These are phyloP conservation scores for Nyctalus aviator DNA, from an alignment of 2,797 vertebrate genomes.

Conservation along the genomic window DNA sequence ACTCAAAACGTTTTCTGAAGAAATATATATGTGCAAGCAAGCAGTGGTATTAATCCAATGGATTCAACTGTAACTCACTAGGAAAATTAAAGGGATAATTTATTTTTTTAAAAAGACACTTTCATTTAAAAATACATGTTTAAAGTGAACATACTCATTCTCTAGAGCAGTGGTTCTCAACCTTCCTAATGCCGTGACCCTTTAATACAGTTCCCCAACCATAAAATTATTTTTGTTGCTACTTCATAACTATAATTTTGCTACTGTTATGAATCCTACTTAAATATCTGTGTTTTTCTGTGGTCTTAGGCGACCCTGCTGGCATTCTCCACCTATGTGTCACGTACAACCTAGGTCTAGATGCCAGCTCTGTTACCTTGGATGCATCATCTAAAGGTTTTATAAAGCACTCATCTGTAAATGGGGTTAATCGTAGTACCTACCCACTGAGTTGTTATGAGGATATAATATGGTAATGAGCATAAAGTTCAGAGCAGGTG, in stretches of 20 bases:
- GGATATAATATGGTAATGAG: background rate
- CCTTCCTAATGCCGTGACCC: no score
- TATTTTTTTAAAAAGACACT: slow-evolving; percentile 20
- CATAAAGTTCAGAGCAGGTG: background rate
- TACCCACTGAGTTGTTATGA: background rate
- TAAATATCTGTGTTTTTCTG: no score
- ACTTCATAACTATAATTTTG: no score
- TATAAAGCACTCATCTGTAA: background rate
- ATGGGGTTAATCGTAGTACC: background rate
- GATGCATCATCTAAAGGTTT: background rate
- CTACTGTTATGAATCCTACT: no score
- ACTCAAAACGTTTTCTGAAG: slow-evolving; percentile 57
- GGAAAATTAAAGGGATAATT: slow-evolving; percentile 40
- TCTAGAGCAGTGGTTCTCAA: background rate
- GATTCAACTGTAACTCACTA: slow-evolving; percentile 35
- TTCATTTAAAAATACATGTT: background rate
- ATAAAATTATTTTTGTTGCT: no score
- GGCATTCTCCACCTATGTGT: no score
- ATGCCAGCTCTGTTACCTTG: background rate
- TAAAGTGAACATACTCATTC: background rate
- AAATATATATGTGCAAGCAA: slow-evolving; percentile 26
- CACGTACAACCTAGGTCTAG: background rate
- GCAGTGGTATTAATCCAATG: slow-evolving; percentile 49
- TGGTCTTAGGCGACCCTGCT: no score
- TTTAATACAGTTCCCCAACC: no score